Evolutionary conservation across 1,140 invertebrate genomes (phyloP).

Genomic region (Hirudo medicinalis): DNA sequence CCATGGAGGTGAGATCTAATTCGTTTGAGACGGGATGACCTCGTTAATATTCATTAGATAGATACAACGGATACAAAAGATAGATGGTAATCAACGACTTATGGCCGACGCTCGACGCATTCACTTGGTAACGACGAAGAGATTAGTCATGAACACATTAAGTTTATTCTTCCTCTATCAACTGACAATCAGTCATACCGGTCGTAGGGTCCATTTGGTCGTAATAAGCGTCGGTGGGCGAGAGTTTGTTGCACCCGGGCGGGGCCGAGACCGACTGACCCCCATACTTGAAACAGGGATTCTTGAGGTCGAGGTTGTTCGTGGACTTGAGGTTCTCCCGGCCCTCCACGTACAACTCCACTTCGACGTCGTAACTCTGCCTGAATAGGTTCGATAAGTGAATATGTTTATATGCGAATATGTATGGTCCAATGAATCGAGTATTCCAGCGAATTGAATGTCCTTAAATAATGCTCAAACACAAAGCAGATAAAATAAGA

Average conservation of each 20-base stretch:
- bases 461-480: neutral
- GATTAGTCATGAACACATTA: no score
- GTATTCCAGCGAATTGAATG: no score
- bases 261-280: slow-evolving; percentile 11
- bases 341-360: slow-evolving; percentile 78
- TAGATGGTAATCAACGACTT: neutral
- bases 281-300: slow-evolving; percentile 76
- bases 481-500: neutral
- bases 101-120: no score
- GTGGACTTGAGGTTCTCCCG: slow-evolving; percentile 49
- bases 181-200: neutral
- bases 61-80: no score
- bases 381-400: slow-evolving; percentile 31
- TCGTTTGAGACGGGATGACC: neutral
- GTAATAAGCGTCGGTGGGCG: slow-evolving; percentile 13
- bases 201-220: slow-evolving; percentile 13
- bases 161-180: no score
- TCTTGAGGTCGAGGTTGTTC: slow-evolving; percentile 92
- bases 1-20: neutral
- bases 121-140: no score
- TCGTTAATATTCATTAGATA: neutral
- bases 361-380: slow-evolving; percentile 98
- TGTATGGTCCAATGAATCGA: neutral
- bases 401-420: neutral
- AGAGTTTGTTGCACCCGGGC: slow-evolving; percentile 12